These are phyloP conservation scores for Lanistes nyassanus DNA, from an alignment of 1,140 invertebrate species.

Conservation along the genomic window DNA sequence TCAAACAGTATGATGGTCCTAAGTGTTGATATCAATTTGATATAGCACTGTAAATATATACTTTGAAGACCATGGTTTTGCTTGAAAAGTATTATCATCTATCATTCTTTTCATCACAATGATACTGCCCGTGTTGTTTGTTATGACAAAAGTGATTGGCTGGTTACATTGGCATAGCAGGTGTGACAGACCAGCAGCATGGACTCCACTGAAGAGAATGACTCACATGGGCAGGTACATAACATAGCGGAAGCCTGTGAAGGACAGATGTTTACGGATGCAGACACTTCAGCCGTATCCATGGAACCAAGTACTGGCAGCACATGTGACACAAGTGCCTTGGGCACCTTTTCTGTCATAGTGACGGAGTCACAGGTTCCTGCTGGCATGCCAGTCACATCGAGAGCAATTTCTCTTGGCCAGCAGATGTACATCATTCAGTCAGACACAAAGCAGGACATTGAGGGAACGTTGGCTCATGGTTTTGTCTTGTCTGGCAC, in stretches of 20 bases:
- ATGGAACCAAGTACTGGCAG: neutral
- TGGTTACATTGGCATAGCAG: too few species aligned
- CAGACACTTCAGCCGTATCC: neutral
- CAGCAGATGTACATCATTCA: slow-evolving; percentile 25
- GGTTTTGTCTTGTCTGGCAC: slow-evolving; percentile 13
- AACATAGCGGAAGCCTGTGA: neutral
- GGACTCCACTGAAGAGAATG: neutral
- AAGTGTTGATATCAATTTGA: too few species aligned
- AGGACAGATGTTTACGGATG: neutral
- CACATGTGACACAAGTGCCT: neutral
- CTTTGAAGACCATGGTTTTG: too few species aligned
- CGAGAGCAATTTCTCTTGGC: slow-evolving; percentile 12
- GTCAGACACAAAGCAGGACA: slow-evolving; percentile 8
- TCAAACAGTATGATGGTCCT: too few species aligned
- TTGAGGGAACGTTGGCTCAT: neutral
- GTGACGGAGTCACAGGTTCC: slow-evolving; percentile 1
- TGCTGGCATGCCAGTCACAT: neutral
- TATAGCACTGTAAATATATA: too few species aligned
- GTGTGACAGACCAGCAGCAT: too few species aligned
- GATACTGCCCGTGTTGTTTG: too few species aligned
- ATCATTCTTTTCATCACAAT: too few species aligned
- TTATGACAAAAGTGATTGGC: too few species aligned
- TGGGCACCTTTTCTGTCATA: neutral
- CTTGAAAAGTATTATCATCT: too few species aligned
- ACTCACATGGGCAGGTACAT: neutral